phyloP scores from a whole-genome alignment of 2,113 vertebrate species.

The Centropus unirufus region DNA sequence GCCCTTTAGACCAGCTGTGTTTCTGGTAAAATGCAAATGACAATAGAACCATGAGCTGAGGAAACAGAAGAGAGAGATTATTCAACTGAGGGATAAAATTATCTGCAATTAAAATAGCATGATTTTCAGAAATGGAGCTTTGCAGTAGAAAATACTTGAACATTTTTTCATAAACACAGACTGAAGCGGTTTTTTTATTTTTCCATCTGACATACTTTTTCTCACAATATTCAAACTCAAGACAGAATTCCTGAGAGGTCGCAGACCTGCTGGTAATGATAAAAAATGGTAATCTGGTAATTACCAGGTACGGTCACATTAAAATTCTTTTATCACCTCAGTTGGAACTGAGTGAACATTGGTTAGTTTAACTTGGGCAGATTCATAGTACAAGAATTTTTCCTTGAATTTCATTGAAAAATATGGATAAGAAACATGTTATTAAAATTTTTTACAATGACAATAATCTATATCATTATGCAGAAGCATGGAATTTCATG shows the following conservation, averaged over 20 bases:
- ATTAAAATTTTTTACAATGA: background rate
- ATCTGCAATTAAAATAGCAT: background rate
- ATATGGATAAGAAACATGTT: background rate
- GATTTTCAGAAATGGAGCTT: background rate
- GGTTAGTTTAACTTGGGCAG: background rate
- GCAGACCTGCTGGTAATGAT: background rate
- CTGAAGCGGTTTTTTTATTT: background rate
- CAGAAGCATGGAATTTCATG: background rate
- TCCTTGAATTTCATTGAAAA: background rate
- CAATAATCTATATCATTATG: background rate
- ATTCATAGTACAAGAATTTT: background rate
- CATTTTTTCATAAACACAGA: background rate
- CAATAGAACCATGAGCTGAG: background rate
- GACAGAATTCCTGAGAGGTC: background rate
- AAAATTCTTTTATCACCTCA: constrained; percentile 32
- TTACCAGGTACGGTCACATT: background rate
- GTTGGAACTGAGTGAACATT: background rate
- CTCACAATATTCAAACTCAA: constrained; percentile 1
- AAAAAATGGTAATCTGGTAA: background rate
- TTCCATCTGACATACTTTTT: background rate
- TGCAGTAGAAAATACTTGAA: background rate
- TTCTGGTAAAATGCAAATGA: background rate
- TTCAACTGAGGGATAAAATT: background rate
- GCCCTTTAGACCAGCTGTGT: background rate
- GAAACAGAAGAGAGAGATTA: background rate